phyloP scores from a whole-genome alignment of 2,113 vertebrate genomes.

The Pterocles orientalis region DNA sequence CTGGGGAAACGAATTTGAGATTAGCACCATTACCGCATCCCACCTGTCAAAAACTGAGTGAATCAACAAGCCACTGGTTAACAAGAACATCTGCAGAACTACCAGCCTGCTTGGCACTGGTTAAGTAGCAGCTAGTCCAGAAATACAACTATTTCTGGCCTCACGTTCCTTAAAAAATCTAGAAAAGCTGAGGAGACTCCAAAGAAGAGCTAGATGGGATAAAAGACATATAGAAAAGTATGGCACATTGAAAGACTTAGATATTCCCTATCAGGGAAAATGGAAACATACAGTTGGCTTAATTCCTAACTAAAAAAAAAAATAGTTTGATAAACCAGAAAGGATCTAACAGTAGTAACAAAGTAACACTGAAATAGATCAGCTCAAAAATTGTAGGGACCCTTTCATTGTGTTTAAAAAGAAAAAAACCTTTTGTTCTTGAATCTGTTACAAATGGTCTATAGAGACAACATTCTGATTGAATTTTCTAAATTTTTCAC shows the following conservation, averaged over 20 bases:
- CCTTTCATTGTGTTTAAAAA: not conserved
- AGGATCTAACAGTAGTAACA: not conserved
- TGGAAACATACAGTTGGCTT: not conserved
- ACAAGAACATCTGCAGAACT: not conserved
- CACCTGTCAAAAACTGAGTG: not conserved
- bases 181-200: not conserved
- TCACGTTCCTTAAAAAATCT: not conserved
- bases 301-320: not conserved
- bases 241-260: rapidly evolving
- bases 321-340: not conserved
- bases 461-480: not conserved
- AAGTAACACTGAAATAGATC: not conserved
- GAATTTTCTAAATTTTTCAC: not conserved
- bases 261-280: not conserved
- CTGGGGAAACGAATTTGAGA: not conserved
- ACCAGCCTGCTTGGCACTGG: not conserved
- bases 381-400: not conserved
- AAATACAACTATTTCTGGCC: not conserved
- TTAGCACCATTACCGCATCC: not conserved
- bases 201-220: not conserved
- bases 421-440: not conserved
- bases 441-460: not conserved
- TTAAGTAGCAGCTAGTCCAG: not conserved
- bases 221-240: not conserved
- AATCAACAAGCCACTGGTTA: not conserved